Conservation (phyloP, 2,797 vertebrate species). For the Dendrocincla tyrannina region DNA sequence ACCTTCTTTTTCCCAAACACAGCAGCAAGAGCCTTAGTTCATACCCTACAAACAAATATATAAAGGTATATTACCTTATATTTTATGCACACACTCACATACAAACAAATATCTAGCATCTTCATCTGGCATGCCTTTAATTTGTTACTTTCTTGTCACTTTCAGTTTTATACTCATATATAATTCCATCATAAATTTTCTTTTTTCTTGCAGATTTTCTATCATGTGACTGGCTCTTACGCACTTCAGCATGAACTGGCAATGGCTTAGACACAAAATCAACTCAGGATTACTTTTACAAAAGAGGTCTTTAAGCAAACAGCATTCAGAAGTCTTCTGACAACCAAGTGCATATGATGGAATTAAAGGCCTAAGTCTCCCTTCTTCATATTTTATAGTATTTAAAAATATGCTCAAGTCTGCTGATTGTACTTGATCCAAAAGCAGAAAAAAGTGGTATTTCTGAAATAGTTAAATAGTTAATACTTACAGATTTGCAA, state of each 20-base stretch:
- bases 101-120: conserved; percentile 6
- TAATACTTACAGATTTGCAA: conserved; percentile 22
- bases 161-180: conserved; percentile 15
- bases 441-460: neutral
- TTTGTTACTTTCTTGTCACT: conserved; percentile 28
- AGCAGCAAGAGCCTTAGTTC: neutral
- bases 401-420: conserved; percentile 42
- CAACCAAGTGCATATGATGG: neutral
- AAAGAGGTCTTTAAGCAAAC: conserved; percentile 16
- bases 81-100: neutral
- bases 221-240: conserved; percentile 89
- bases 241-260: conserved; percentile 88
- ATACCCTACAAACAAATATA: neutral
- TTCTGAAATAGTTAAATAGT: conserved; percentile 41
- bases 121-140: conserved; percentile 20
- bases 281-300: conserved; percentile 23
- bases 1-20: neutral
- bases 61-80: neutral
- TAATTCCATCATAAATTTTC: conserved; percentile 33
- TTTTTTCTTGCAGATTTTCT: conserved; percentile 87
- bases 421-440: conserved; percentile 31
- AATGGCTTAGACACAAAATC: conserved; percentile 80
- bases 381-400: conserved; percentile 21
- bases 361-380: conserved; percentile 43
- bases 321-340: conserved; percentile 5